phyloP scores from a whole-genome alignment of 2,888 invertebrate genomes.

The Sinopyrophorus schimmeli region DNA sequence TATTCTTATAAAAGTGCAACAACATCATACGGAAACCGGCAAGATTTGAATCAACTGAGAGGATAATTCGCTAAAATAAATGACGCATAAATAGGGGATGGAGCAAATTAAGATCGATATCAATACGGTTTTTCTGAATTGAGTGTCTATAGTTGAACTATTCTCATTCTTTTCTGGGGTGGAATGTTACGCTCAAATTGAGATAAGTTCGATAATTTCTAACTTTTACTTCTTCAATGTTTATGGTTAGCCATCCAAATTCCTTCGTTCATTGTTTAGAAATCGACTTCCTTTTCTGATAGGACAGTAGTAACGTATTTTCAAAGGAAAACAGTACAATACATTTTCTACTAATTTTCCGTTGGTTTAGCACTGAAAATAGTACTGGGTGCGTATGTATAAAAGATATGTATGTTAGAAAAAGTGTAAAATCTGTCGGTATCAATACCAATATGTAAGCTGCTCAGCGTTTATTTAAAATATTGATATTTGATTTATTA shows the following conservation, averaged over 20 bases:
- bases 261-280: not conserved
- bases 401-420: too few relatives aligned
- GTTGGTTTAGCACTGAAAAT: too few relatives aligned
- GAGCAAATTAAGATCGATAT: slow-evolving; percentile 44
- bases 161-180: slow-evolving; percentile 12
- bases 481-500: too few relatives aligned
- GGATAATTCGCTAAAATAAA: slow-evolving; percentile 35
- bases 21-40: slow-evolving; percentile 1
- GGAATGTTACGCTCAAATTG: slow-evolving; percentile 29
- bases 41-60: slow-evolving; percentile 12
- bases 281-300: too few relatives aligned
- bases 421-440: too few relatives aligned
- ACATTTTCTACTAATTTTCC: too few relatives aligned
- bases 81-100: slow-evolving; percentile 40
- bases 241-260: slow-evolving; percentile 1
- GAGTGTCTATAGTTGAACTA: slow-evolving; percentile 36
- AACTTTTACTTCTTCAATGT: slow-evolving; percentile 9
- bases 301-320: not conserved
- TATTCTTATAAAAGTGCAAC: too few relatives aligned
- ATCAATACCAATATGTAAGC: too few relatives aligned
- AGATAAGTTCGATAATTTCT: slow-evolving; percentile 20
- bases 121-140: slow-evolving; percentile 37
- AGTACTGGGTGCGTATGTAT: too few relatives aligned
- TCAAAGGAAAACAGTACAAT: not conserved
- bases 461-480: too few relatives aligned